Conservation (phyloP, 2,113 vertebrate species). For the Scomber japonicus region DNA sequence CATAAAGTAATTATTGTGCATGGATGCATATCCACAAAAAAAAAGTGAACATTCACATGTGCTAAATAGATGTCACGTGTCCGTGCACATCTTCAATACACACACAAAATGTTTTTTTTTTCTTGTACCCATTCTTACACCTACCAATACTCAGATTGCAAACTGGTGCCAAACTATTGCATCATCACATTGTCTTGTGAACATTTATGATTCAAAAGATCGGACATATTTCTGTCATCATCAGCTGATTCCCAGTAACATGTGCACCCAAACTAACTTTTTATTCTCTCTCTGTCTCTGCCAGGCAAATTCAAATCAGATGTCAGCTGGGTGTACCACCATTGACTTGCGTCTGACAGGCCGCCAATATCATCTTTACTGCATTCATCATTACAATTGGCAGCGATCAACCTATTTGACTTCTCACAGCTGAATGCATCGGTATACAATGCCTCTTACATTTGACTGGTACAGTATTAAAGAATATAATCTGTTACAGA, state of each 20-base stretch:
- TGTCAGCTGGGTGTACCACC: conserved; percentile 21
- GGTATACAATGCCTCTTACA: background rate
- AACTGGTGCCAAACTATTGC: background rate
- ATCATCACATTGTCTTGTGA: conserved; percentile 20
- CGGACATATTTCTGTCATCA: background rate
- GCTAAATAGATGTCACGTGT: conserved; percentile 27
- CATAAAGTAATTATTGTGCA: conserved; percentile 77
- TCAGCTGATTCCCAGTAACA: background rate
- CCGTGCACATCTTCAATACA: background rate
- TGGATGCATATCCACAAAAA: conserved; percentile 49
- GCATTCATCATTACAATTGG: conserved; percentile 38
- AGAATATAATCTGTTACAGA: background rate
- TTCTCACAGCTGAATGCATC: background rate
- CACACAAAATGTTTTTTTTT: conserved; percentile 1
- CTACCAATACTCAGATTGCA: conserved; percentile 9
- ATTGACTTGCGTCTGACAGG: conserved; percentile 55
- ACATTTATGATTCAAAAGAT: conserved; percentile 14
- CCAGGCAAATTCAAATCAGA: conserved; percentile 37
- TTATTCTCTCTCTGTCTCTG: background rate
- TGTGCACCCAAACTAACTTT: background rate
- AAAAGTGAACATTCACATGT: conserved; percentile 40
- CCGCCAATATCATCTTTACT: conserved; percentile 60
- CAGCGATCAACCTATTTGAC: conserved; percentile 42
- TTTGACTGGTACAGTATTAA: background rate
- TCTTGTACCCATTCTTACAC: background rate